Evolutionary conservation across 2,113 vertebrate genomes (phyloP), one percentile per base, ranked within the genome.

Genomic region (Shinisaurus crocodilurus): DNA sequence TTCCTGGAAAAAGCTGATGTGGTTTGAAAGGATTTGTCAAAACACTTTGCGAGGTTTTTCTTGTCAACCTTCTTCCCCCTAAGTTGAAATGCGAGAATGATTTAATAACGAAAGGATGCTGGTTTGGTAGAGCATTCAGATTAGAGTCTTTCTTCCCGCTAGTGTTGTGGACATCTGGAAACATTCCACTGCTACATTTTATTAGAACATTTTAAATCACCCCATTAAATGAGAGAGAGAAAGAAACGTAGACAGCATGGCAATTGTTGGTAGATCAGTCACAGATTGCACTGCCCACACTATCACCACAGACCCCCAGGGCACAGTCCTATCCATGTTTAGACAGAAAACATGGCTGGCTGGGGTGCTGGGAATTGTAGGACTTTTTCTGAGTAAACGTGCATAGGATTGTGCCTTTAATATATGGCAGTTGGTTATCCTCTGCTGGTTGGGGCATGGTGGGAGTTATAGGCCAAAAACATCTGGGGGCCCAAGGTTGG

Each of bases 141-240:
- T 93, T 87, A 91, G 92, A 90, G 48, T 90, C 90, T 94, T 88
- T 90, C 90, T 92, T 92, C 45, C 89, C 91, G 6, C 37, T 86
- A 37, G 57, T 43, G 48, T 54, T 65, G 72, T 84, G 65, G 82
- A 90, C 90, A 92, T 96, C 92, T 96, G 94, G 93, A 96, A 96
- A 89, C 91, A 89, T 90, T 93, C 74, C 34, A 69, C 76, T 92
- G 93, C 89, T 91, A 90, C 77, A 34, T 94, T 96, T 96, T 94
- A 95, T 93, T 95, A 94, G 93, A 95, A 96, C 85, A 91, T 77
- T 95, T 63, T 92, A 94, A 93, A 90, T 93, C 92, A 95, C 93
- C 91, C 94, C 45, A 0, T 95, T 94, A 95, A 95, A 96, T 89
- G 87, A 88, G 90, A 94, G 86, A 86, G 27, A 12, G 32, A 63